Base-by-base conservation (phyloP, 2,113 vertebrate species). In the Paramormyrops kingsleyae region DNA sequence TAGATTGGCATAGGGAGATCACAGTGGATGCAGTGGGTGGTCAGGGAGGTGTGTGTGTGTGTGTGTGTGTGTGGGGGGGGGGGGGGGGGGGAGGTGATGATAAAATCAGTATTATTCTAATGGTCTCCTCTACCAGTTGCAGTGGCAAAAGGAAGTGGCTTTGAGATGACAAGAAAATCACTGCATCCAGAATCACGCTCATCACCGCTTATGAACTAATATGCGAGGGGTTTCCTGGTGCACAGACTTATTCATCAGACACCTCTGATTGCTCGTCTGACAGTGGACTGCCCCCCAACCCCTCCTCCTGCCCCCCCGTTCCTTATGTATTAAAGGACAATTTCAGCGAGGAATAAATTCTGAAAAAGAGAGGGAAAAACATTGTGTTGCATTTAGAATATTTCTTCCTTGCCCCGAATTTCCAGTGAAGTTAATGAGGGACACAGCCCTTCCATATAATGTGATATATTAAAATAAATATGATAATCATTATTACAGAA, bases 141-240 rank as follows among this genome's bases (percentile, higher is more conserved):
- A 62, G 62, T 66, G 56, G 89, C 84, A 70, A 56, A 70, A 86
- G 49, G 9, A 94, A 93, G 94, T 91, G 90, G 83, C 87, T 87
- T 70, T 88, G 89, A 93, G 94, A 94, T 96, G 96, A 96, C 96
- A 96, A 96, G 95, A 96, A 96, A 96, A 96, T 96, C 93, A 95
- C 94, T 91, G 92, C 95, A 95, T 96, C 95, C 94, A 94, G 93
- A 94, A 93, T 95, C 95, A 96, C 95, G 94, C 96, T 95, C 94
- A 94, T 94, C 92, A 92, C 92, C 66, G 92, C 90, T 93, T 93
- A 94, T 94, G 95, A 96, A 96, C 94, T 94, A 95, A 96, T 96
- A 96, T 95, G 96, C 95, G 95, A 93, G 95, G 93, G 95, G 93
- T 95, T 95, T 94, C 94, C 91, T 94, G 50, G 50, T 17, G 92